Conservation (phyloP, 2,113 vertebrate species). For the Microcebus tavaratra region DNA sequence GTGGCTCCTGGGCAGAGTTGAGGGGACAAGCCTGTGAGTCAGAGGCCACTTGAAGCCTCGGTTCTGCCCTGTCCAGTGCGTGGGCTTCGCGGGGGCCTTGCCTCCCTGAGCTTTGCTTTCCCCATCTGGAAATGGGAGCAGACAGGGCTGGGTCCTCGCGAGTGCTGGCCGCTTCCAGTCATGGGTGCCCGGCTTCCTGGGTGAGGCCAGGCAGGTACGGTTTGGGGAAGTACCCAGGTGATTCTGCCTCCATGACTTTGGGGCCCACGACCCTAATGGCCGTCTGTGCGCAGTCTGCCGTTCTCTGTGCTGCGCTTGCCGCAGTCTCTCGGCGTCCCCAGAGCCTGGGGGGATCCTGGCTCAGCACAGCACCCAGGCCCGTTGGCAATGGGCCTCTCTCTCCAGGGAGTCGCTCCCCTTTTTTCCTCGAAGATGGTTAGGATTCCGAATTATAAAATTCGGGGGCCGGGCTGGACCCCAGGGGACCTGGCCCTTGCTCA, state of each 20-base stretch:
- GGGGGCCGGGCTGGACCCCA: neutral
- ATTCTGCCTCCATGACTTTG: neutral
- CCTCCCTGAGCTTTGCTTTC: neutral
- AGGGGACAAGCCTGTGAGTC: neutral
- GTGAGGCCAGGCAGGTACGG: fast-evolving
- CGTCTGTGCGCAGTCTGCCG: fast-evolving
- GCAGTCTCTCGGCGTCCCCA: neutral
- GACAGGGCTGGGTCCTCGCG: neutral
- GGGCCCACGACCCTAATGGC: neutral
- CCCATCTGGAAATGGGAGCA: neutral
- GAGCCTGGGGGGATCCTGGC: neutral
- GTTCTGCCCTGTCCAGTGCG: neutral
- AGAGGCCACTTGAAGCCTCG: neutral
- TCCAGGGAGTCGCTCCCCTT: neutral
- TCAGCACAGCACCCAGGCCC: neutral
- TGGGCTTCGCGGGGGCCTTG: neutral
- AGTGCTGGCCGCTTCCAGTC: neutral
- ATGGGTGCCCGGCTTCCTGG: neutral
- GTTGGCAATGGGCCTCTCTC: neutral
- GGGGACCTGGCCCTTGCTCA: neutral
- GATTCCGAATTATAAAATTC: neutral
- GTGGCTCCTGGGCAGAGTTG: neutral
- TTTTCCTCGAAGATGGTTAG: neutral
- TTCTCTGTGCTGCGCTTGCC: neutral
- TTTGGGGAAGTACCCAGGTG: neutral